Evolutionary conservation across 2,113 vertebrate species (phyloP), one percentile per base, ranked within the genome.

Genomic region (Heterotilapia buettikoferi): DNA sequence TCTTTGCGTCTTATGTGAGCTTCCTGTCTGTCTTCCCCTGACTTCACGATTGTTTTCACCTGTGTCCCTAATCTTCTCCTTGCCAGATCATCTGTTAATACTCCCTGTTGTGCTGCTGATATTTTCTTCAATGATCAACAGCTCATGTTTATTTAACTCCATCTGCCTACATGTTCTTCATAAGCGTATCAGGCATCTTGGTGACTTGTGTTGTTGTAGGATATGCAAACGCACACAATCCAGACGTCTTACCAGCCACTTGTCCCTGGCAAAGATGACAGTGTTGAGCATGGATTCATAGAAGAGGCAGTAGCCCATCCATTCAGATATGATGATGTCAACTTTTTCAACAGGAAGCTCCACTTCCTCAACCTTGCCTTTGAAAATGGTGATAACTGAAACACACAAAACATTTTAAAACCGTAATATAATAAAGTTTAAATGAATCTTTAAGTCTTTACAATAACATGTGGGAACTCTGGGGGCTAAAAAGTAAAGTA

Each of bases 201-300:
- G 53, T 57, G 21, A 26, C 79, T 81, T 16, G 14, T 43, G 33
- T 11, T 56, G 24, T 8, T 26, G 33, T 16, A 56, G 79, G 52
- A 47, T 3, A 40, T 36, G 19, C 14, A 29, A 45, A 68, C 38
- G 53, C 76, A 81, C 40, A 79, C 9, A 85, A 40, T 40, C 47
- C 33, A 83, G 21, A 96, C 96, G 93, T 93, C 92, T 3, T 94
- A 99, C 98, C 98, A 99, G 97, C 98, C 99, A 99, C 94, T 99
- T 99, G 96, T 99, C 98, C 94, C 99, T 96, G 90, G 99, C 99
- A 80, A 98, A 99, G 97, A 99, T 99, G 93, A 99, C 98, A 0
- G 98, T 99, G 95, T 99, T 98, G 92, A 99, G 97, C 98, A 99
- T 99, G 47, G 99, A 99, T 90, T 99, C 98, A 63, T 99, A 99